Conservation (phyloP, 92 coral and sea anemone species). For the Diadumene lineata region DNA sequence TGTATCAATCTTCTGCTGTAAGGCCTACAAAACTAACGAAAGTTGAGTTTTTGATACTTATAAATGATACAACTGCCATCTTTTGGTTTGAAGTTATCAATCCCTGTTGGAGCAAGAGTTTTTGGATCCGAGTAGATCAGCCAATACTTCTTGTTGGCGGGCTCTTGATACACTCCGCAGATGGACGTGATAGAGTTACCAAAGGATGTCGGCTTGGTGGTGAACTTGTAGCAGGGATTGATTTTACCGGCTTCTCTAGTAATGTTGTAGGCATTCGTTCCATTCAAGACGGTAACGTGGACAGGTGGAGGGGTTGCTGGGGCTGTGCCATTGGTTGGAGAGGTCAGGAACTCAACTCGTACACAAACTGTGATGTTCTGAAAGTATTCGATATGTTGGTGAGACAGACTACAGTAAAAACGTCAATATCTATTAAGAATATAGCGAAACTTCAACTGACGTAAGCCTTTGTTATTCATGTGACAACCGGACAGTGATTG, state of each 20-base stretch:
- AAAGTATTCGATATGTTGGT: no score
- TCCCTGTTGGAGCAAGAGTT: conserved; percentile 50
- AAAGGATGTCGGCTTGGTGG: conserved; percentile 24
- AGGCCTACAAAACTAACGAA: conserved; percentile 1
- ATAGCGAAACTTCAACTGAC: no score
- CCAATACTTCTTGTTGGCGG: conserved; percentile 61
- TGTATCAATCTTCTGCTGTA: not conserved
- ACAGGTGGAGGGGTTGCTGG: conserved; percentile 36
- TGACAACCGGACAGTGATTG: no score
- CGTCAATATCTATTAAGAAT: no score
- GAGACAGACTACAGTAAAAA: no score
- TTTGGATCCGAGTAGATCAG: conserved; percentile 49
- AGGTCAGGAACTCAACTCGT: conserved; percentile 42
- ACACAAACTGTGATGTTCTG: conserved; percentile 72
- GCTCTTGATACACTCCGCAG: conserved; percentile 42
- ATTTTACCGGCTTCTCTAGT: conserved; percentile 45
- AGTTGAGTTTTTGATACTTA: conserved; percentile 57
- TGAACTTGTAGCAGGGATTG: conserved; percentile 60
- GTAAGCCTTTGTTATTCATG: no score
- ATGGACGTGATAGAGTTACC: conserved; percentile 61
- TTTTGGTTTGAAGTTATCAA: conserved; percentile 70
- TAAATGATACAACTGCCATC: conserved; percentile 63
- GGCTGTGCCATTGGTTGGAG: conserved; percentile 12
- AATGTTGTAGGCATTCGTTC: conserved; percentile 58
- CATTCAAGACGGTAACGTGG: conserved; percentile 37